Base-by-base conservation (phyloP, 37 sponge, comb jelly and placozoan genomes). In the Sycon ciliatum region DNA sequence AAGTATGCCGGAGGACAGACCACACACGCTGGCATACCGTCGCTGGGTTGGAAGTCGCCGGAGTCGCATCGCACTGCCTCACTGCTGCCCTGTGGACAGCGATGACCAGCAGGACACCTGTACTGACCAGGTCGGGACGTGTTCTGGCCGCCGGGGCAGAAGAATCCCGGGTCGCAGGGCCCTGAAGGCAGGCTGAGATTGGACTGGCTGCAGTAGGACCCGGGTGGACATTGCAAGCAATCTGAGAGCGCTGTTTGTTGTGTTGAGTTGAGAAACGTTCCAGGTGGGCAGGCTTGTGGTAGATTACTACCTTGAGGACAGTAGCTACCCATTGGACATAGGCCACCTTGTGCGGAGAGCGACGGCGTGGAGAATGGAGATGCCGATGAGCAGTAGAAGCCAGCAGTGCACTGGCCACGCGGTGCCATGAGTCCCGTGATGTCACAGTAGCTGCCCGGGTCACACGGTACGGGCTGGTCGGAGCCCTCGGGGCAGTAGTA, bases 401-500 rank as follows among this genome's bases (percentile, higher is more conserved):
- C 79, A 32, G 53, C 72, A 37, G 56, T 53, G 33, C 79, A 78
- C 46, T 75, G 34, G 3, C 73, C 79, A 28, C 61, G 34, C 7
- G 11, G 16, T 11, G 46, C 30, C 13, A 22, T 68, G 23, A 20
- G 23, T 49, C 49, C 70, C 13, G 16, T 9, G 11, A 11, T 24
- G 26, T 60, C 26, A 28, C 63, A 60, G 16, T 60, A 60, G 22
- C 16, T 60, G 7, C 63, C 63, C 7, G 22, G 22, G 26, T 60
- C 63, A 28, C 78, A 77, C 13, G 56, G 57, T 9, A 33, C 40
- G 32, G 72, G 74, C 26, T 75, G 32, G 3, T 6, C 30, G 5
- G 73, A 22, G 11, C 73, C 79, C n/a, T 11, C 53, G 13, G 79
- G 62, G 33, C 79, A 78, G 65, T 75, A 78, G 73, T 61, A 78